Base-by-base conservation (phyloP, 2,888 invertebrate genomes). In the Drosophila heteroneura region DNA sequence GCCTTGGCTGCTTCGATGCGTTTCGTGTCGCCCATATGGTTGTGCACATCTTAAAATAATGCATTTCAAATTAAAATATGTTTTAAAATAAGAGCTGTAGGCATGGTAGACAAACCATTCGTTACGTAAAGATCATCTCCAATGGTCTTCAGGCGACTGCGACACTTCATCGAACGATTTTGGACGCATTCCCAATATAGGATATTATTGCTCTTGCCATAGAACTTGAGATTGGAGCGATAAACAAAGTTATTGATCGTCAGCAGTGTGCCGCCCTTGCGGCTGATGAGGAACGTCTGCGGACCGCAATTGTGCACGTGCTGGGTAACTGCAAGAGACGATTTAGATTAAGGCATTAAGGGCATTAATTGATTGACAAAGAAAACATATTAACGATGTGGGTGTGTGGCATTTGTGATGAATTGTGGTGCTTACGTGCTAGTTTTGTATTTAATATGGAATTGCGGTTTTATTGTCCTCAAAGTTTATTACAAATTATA, bases 171-270 rank as follows among this genome's bases (percentile, higher is more conserved):
- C 4, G 93, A 92, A n/a, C 93, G 92, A 80, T 93, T 93, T 52
- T 93, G 93, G 32, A 93, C 92, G 63, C 93, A 93, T 79, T 93
- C 93, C 93, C 93, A 93, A 56, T 93, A 93, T n/a, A 93, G 89
- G 67, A 93, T 93, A 60, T 93, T 92, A 54, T 83, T 83, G 63
- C 87, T 80, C 9, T 92, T 91, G 30, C 93, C 93, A 66, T 92
- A 93, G 37, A 93, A 88, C 70, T 92, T 93, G 33, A 93, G 90
- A 90, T 93, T 93, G 35, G 93, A 93, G 49, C 93, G 92, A 76
- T 93, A 93, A 26, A 93, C 86, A 68, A 92, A 93, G 70, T 93
- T 92, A 67, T 93, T 92, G 53, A 93, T 91, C 44, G 92, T 93
- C 37, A 93, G 79, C 41, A 93, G 83, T 0, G 91, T 92, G 30